Evolutionary conservation across 2,797 vertebrate species (phyloP), one percentile per base, ranked within the genome.

Genomic region (Pseudochaenichthys georgianus): DNA sequence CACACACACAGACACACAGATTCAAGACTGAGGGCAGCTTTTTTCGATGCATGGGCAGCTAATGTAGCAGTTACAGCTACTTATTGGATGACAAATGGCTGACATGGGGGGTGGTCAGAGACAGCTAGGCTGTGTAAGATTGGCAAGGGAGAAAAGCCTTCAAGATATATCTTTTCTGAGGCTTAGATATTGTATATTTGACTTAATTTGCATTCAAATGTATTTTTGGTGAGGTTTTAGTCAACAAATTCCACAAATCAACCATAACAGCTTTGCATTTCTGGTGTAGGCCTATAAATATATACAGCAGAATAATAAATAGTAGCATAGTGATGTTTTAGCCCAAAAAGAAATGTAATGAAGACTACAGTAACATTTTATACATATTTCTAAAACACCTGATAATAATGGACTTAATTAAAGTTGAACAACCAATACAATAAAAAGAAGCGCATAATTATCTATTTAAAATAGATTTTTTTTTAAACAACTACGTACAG

Each of bases 51-150:
- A 79, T 82, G 88, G 75, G 11, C 88, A 90, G 87, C 87, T 93
- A 93, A 93, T 92, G 90, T 93, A 89, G 88, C 86, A 87, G 85
- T 93, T 82, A 92, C 85, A 91, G 87, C 85, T 70, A 88, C 87
- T 93, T 91, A 92, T 84, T 89, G 80, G 76, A 88, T 92, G 87
- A 92, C 89, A 87, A 80, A 92, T 93, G 80, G 81, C 77, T n/a
- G 77, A 82, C 84, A 87, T 46, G 61, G 66, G 69, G 73, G 63
- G 67, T 78, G 82, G 86, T 79, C 60, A 65, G 75, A 65, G 63
- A 74, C 34, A 65, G 55, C 42, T 12, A 3, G n/a, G 23, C 63
- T 66, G 38, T 66, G 45, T 34, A 34, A 61, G 31, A 80, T 28
- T 17, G 46, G 47, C 6, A 58, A 28, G 31, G 28, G 47, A 43